These are phyloP conservation scores for Pholis gunnellus DNA, from an alignment of 2,113 vertebrate genomes.

Conservation along the genomic window DNA sequence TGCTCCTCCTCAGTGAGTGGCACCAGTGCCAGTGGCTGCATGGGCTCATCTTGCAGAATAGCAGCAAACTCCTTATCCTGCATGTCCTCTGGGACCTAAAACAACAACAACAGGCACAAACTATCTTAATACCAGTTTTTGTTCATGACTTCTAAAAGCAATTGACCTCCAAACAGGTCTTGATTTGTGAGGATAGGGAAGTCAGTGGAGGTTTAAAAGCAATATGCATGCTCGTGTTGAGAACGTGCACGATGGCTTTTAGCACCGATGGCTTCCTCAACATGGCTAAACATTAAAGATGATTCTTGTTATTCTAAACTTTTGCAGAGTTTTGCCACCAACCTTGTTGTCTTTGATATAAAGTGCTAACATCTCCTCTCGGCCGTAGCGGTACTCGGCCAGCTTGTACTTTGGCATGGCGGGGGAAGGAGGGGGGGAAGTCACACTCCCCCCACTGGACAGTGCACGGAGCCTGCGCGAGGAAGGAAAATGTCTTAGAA, in stretches of 20 bases:
- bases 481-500: neutral
- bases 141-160: neutral
- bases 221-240: neutral
- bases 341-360: conserved; percentile 96
- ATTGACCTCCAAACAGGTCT: neutral
- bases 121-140: neutral
- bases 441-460: conserved; percentile 91
- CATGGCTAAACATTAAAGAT: neutral
- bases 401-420: conserved; percentile 98
- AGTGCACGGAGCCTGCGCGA: conserved; percentile 90
- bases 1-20: conserved; percentile 95
- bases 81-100: conserved; percentile 92
- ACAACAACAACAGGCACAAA: conserved; percentile 1
- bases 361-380: conserved; percentile 97
- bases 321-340: neutral
- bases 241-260: neutral
- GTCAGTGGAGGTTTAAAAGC: neutral
- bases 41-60: conserved; percentile 92
- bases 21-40: conserved; percentile 91
- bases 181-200: neutral
- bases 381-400: conserved; percentile 94
- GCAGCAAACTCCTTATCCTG: conserved; percentile 93
- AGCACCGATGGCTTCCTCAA: neutral
- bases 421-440: conserved; percentile 92
- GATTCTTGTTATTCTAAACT: neutral